Evolutionary conservation across 1,140 invertebrate species (phyloP).

Genomic region (Antheraea mylitta): DNA sequence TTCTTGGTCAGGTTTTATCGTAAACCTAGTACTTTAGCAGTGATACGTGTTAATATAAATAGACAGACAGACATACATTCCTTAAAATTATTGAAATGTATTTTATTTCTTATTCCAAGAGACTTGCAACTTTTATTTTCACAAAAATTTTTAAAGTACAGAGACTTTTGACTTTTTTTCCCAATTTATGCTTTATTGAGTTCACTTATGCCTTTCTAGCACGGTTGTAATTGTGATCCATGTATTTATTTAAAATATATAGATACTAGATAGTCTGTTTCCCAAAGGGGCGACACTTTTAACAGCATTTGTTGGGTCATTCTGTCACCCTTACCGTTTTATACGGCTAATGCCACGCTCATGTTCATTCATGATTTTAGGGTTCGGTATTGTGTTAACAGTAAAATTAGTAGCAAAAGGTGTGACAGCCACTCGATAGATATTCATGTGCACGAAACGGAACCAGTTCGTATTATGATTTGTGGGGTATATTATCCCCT

Average conservation of each 20-base stretch:
- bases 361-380: constrained; percentile 60
- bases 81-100: too few relatives aligned
- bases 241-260: background rate
- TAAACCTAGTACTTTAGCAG: too few relatives aligned
- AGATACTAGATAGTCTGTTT: constrained; percentile 12
- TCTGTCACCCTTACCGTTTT: constrained; percentile 43
- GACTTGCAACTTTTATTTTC: too few relatives aligned
- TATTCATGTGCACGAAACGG: constrained; percentile 47
- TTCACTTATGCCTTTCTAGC: too few relatives aligned
- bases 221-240: background rate
- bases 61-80: too few relatives aligned
- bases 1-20: too few relatives aligned
- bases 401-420: constrained; percentile 56
- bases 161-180: too few relatives aligned
- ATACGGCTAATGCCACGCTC: constrained; percentile 35
- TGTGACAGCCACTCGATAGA: constrained; percentile 40
- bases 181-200: too few relatives aligned
- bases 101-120: too few relatives aligned
- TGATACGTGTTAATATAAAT: too few relatives aligned
- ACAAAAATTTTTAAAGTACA: too few relatives aligned
- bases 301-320: constrained; percentile 38
- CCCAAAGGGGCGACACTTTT: constrained; percentile 26
- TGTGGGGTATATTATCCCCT: constrained; percentile 30
- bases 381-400: constrained; percentile 45
- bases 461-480: constrained; percentile 40